These are phyloP conservation scores for Ceramica pisi DNA, from an alignment of 2,888 invertebrate species.

Conservation along the genomic window DNA sequence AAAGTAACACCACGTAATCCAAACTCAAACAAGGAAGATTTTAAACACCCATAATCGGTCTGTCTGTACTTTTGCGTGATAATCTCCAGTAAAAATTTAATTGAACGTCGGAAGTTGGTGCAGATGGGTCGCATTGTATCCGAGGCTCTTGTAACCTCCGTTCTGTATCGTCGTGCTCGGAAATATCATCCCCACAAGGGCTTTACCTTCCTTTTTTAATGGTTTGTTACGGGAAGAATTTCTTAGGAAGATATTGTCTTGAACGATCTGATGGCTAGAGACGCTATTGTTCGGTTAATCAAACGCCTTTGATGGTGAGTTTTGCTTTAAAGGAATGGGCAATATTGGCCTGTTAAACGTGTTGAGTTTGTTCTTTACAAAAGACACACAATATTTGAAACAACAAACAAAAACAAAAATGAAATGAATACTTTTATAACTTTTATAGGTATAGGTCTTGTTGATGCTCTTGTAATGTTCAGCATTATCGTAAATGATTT, in stretches of 20 bases:
- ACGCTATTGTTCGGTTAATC: slow-evolving; percentile 69
- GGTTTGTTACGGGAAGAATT: slow-evolving; percentile 65
- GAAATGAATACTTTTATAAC: slow-evolving; percentile 55
- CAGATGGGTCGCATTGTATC: slow-evolving; percentile 85
- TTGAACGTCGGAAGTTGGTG: slow-evolving; percentile 86
- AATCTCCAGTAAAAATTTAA: slow-evolving; percentile 91
- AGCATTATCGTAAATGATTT: slow-evolving; percentile 61
- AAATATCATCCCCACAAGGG: slow-evolving; percentile 77
- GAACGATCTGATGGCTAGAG: slow-evolving; percentile 53
- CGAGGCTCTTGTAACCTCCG: slow-evolving; percentile 67
- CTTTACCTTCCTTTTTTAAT: slow-evolving; percentile 68
- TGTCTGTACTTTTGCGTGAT: slow-evolving; percentile 84
- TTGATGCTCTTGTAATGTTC: slow-evolving; percentile 29
- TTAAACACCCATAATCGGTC: slow-evolving; percentile 64
- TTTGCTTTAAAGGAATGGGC: slow-evolving; percentile 44
- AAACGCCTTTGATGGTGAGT: slow-evolving; percentile 59
- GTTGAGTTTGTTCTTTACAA: slow-evolving; percentile 30
- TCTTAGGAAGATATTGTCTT: slow-evolving; percentile 62
- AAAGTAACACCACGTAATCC: slow-evolving; percentile 40
- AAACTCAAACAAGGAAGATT: slow-evolving; percentile 50
- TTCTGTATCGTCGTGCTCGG: slow-evolving; percentile 67
- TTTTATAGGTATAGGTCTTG: slow-evolving; percentile 32
- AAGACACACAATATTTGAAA: slow-evolving; percentile 25
- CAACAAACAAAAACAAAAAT: slow-evolving; percentile 38
- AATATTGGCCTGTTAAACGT: slow-evolving; percentile 43